These are phyloP conservation scores for Mythimna albipuncta DNA, from an alignment of 2,888 invertebrate species.

Conservation along the genomic window DNA sequence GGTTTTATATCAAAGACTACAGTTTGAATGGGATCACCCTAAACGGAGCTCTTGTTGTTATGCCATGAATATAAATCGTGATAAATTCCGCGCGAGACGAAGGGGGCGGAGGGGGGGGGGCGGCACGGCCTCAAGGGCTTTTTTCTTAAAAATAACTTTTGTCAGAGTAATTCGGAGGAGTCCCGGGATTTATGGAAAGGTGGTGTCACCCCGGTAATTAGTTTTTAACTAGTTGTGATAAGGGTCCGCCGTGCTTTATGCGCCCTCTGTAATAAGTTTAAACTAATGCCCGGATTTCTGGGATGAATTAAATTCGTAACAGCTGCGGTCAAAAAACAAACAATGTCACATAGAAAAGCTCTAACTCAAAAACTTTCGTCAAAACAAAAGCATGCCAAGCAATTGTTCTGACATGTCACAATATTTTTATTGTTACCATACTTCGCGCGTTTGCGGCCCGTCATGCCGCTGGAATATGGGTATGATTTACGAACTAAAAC, in stretches of 20 bases:
- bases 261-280: conserved; percentile 83
- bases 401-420: conserved; percentile 84
- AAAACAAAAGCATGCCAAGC: conserved; percentile 76
- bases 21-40: conserved; percentile 87
- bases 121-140: conserved; percentile 87
- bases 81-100: conserved; percentile 88
- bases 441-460: conserved; percentile 80
- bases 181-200: conserved; percentile 88
- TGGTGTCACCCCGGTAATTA: conserved; percentile 91
- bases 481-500: conserved; percentile 83
- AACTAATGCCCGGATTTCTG: conserved; percentile 75
- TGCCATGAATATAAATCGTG: conserved; percentile 92
- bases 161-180: conserved; percentile 90
- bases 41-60: conserved; percentile 89
- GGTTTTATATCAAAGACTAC: conserved; percentile 83
- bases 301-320: conserved; percentile 71
- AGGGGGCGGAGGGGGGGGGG: conserved; percentile 71
- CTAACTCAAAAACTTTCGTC: conserved; percentile 69
- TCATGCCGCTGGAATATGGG: conserved; percentile 79
- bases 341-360: conserved; percentile 49
- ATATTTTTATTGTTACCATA: conserved; percentile 87
- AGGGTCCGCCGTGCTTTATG: conserved; percentile 87
- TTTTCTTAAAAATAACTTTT: conserved; percentile 91
- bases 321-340: conserved; percentile 68
- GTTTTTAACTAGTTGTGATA: conserved; percentile 91